A percentile compares a stretch with the other conserved stretches of the same genome.
These are phyloP conservation scores for Sminthopsis crassicaudata DNA, from an alignment of 2,113 vertebrate genomes.

Conservation along the genomic window DNA sequence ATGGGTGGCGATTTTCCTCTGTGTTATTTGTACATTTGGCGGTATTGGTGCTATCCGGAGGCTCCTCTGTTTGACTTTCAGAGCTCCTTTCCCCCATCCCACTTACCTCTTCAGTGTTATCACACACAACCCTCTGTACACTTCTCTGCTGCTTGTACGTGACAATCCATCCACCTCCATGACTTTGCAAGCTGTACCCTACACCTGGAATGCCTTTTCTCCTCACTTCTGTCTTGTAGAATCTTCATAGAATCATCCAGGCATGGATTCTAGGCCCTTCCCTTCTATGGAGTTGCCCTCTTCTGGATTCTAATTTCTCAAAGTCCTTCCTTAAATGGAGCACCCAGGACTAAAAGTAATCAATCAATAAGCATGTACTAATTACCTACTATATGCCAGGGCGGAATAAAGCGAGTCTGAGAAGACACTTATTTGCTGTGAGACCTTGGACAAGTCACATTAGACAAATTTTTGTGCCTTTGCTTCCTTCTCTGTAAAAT, in stretches of 20 bases:
- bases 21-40: not conserved
- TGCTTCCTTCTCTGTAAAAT: too few species aligned
- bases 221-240: not conserved
- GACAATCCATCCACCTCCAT: not conserved
- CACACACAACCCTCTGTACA: not conserved
- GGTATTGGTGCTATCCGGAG: not conserved
- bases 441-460: too few species aligned
- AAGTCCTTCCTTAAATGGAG: not conserved
- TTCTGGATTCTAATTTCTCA: not conserved
- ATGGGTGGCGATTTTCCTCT: not conserved
- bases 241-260: not conserved
- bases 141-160: not conserved
- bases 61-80: not conserved
- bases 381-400: not conserved
- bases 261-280: not conserved
- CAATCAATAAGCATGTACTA: not conserved
- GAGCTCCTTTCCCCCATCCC: not conserved
- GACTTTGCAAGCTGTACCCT: not conserved
- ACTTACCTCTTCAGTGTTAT: not conserved
- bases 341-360: not conserved
- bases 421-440: too few species aligned
- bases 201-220: not conserved
- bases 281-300: too few species aligned
- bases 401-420: too few species aligned
- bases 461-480: too few species aligned